These are phyloP conservation scores for Eilema sororculum DNA, from an alignment of 2,888 invertebrate genomes.

Conservation along the genomic window DNA sequence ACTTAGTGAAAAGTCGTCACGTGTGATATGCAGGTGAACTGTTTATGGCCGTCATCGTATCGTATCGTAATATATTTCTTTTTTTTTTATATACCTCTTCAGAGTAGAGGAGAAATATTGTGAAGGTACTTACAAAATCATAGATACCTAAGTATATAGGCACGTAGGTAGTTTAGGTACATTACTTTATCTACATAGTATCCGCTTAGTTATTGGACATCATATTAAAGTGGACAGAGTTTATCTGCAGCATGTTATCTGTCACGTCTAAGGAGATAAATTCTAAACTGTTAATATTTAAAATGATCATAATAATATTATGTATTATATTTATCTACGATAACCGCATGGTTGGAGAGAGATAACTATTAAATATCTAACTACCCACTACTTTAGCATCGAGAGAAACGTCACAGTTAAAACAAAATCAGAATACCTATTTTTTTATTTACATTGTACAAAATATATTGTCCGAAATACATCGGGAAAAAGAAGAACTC, in stretches of 20 bases:
- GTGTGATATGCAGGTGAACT: no score
- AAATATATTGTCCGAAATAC: not conserved
- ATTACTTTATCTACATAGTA: not conserved
- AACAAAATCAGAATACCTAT: not conserved
- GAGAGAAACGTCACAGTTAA: not conserved
- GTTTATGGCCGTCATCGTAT: no score
- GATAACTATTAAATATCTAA: conserved; percentile 1
- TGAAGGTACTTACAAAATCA: not conserved
- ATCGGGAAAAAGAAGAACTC: no score
- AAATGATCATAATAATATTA: not conserved
- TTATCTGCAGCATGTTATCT: not conserved
- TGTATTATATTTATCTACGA: not conserved
- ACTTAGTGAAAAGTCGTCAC: no score
- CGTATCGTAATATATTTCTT: no score
- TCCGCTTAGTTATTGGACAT: not conserved
- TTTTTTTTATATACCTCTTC: no score
- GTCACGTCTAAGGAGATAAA: not conserved
- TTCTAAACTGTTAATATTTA: not conserved
- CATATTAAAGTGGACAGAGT: conserved; percentile 2
- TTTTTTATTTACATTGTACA: no score
- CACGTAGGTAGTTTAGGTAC: not conserved
- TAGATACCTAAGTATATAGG: not conserved
- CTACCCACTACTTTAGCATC: no score
- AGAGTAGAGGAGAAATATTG: no score
- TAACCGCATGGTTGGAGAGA: not conserved